Conservation (phyloP, 2,888 invertebrate species). For the Drosophila sordidula region DNA sequence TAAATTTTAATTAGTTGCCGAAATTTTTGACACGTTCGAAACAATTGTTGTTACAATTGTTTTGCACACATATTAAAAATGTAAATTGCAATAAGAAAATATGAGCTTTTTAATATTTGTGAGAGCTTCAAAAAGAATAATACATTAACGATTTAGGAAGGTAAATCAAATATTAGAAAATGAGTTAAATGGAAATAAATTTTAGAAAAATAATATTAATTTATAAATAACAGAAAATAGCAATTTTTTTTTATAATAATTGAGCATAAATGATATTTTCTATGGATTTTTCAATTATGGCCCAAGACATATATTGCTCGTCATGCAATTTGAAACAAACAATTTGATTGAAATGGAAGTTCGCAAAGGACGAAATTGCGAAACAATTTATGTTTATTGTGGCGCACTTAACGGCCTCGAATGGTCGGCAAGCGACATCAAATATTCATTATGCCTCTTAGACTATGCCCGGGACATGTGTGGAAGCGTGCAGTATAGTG, state of each 20-base stretch:
- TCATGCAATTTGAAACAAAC: neutral
- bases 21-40: neutral
- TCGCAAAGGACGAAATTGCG: slow-evolving; percentile 16
- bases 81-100: neutral
- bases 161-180: no score
- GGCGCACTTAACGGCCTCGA: neutral
- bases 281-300: neutral
- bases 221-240: no score
- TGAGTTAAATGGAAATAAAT: no score
- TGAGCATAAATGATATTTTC: no score
- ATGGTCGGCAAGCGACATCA: slow-evolving; percentile 38
- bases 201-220: no score
- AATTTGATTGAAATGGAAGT: neutral
- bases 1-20: slow-evolving; percentile 1
- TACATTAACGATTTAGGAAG: no score
- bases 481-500: neutral
- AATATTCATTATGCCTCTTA: slow-evolving; percentile 48
- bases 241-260: no score
- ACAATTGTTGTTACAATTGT: no score
- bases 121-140: no score
- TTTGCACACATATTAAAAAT: neutral
- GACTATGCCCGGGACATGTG: neutral
- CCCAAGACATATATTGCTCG: neutral
- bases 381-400: slow-evolving; percentile 41
- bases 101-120: no score